Percentiles rank a stretch among this genome's conserved stretches.
Evolutionary conservation across 2,797 vertebrate species (phyloP).

Genomic region (Eulemur albifrons): DNA sequence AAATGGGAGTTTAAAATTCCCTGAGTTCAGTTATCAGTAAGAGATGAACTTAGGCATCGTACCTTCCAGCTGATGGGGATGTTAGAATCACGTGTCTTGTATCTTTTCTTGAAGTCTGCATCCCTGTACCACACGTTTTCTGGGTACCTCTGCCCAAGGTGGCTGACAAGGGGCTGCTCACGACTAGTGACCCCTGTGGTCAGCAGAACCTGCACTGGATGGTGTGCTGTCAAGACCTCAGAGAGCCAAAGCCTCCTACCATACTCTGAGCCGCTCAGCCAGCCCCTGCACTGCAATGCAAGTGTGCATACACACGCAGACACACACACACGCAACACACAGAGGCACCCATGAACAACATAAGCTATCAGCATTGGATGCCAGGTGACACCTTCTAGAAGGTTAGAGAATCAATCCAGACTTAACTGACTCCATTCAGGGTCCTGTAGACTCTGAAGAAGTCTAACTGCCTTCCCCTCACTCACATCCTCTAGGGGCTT

Average conservation of each 20-base stretch:
- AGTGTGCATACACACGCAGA: neutral
- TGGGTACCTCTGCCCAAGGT: neutral
- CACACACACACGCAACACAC: fast-evolving
- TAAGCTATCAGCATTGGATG: neutral
- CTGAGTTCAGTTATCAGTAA: neutral
- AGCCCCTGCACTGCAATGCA: neutral
- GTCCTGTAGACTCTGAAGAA: neutral
- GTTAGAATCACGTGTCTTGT: neutral
- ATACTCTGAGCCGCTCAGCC: neutral
- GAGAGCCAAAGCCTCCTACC: neutral
- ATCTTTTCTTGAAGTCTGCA: neutral
- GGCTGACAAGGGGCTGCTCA: neutral
- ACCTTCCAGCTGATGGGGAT: neutral
- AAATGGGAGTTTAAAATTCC: neutral
- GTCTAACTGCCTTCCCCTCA: neutral
- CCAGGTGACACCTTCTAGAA: neutral
- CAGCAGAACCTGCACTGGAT: neutral
- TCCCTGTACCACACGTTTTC: neutral
- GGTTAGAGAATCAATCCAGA: neutral
- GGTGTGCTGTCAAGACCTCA: neutral
- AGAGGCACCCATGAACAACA: fast-evolving
- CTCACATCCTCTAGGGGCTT: neutral
- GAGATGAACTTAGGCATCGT: neutral
- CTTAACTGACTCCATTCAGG: neutral
- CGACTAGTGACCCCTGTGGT: neutral